phyloP scores from a whole-genome alignment of 2,113 vertebrate genomes.

The Sturnira hondurensis region DNA sequence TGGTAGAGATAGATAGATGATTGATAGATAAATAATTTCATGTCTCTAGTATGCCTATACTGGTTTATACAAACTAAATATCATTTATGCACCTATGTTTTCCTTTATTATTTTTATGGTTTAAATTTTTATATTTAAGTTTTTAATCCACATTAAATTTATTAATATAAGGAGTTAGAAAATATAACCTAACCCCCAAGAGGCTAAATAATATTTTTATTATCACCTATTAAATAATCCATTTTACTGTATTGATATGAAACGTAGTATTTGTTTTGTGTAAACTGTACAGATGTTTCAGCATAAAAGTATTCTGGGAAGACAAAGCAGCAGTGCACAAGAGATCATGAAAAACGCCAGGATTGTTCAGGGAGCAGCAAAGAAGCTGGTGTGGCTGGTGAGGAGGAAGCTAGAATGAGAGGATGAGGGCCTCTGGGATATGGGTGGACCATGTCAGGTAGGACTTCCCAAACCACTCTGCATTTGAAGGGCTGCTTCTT shows the following conservation, averaged over 20 bases:
- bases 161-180: background rate
- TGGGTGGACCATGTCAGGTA: accelerated
- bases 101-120: background rate
- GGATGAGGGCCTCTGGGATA: background rate
- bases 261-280: background rate
- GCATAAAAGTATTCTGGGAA: background rate
- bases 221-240: background rate
- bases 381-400: background rate
- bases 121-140: background rate
- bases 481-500: background rate
- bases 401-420: background rate
- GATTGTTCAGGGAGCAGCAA: background rate
- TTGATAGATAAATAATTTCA: background rate
- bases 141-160: background rate
- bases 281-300: background rate
- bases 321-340: background rate
- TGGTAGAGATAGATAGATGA: background rate
- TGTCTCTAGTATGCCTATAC: background rate
- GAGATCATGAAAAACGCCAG: no score
- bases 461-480: no score
- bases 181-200: background rate
- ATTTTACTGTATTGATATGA: background rate
- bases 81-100: background rate
- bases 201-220: background rate
- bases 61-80: background rate